Percentiles rank a stretch among this genome's conserved stretches.
Evolutionary conservation across 2,888 invertebrate genomes (phyloP).

Genomic region (Lasioglossum lativentre): DNA sequence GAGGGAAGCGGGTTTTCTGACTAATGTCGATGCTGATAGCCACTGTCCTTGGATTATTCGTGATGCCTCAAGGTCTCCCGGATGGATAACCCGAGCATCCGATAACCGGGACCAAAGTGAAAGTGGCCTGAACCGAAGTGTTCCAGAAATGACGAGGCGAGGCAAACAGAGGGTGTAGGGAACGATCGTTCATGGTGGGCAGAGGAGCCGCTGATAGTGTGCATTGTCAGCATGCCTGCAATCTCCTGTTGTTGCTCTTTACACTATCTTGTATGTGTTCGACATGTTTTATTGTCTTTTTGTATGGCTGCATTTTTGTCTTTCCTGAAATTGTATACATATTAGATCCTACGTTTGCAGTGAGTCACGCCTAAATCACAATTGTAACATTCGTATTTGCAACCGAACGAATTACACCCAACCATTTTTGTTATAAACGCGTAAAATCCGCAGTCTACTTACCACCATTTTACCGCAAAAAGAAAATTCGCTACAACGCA

Average conservation of each 20-base stretch:
- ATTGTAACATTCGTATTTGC: not conserved
- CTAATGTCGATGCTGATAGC: conserved; percentile 61
- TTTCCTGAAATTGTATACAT: not conserved
- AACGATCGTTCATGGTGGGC: not conserved
- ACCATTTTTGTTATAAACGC: no score
- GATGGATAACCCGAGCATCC: conserved; percentile 25
- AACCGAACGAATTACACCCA: not conserved
- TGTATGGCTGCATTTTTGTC: not conserved
- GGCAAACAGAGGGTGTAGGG: not conserved
- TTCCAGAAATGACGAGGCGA: not conserved
- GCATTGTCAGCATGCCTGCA: not conserved
- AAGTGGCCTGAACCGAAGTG: conserved; percentile 9
- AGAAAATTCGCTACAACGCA: no score
- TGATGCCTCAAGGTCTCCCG: not conserved
- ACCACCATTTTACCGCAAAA: not conserved
- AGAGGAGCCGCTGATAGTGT: not conserved
- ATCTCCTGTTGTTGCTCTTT: not conserved
- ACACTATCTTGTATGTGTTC: not conserved
- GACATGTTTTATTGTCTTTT: not conserved
- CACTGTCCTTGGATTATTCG: conserved; percentile 9
- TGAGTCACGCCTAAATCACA: not conserved
- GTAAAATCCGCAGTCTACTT: no score
- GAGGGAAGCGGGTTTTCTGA: conserved; percentile 46
- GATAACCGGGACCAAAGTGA: conserved; percentile 39
- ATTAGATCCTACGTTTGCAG: not conserved